Percentiles rank a stretch among this genome's conserved stretches.
Conservation (phyloP, 2,888 invertebrate genomes). For the Agrochola macilenta region DNA sequence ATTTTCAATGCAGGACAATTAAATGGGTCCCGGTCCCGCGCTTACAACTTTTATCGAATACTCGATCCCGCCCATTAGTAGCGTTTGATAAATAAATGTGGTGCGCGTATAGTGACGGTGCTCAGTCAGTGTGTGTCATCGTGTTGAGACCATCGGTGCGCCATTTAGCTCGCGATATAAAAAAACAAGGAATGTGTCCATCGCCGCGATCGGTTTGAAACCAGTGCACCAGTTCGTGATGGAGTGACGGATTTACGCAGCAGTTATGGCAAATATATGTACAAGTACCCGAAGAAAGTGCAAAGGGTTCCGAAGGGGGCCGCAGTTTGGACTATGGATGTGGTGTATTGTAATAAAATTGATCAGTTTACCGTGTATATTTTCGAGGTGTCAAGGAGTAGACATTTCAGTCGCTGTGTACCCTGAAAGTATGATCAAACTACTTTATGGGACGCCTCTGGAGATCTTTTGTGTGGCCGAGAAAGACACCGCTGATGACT, state of each 20-base stretch:
- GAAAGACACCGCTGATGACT: slow-evolving; percentile 81
- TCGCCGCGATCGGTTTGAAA: slow-evolving; percentile 74
- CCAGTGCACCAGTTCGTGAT: slow-evolving; percentile 80
- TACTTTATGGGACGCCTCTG: slow-evolving; percentile 91
- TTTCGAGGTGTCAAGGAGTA: slow-evolving; percentile 79
- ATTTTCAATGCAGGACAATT: slow-evolving; percentile 73
- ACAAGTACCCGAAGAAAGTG: slow-evolving; percentile 78
- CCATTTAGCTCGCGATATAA: slow-evolving; percentile 83
- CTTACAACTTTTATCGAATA: slow-evolving; percentile 65
- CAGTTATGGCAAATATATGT: slow-evolving; percentile 81
- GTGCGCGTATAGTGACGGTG: slow-evolving; percentile 71
- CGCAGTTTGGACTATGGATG: slow-evolving; percentile 81
- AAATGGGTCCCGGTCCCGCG: slow-evolving; percentile 68
- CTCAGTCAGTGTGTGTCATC: slow-evolving; percentile 86
- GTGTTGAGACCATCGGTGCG: slow-evolving; percentile 84
- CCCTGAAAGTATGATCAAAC: slow-evolving; percentile 90
- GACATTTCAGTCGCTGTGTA: slow-evolving; percentile 80
- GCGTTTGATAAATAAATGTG: slow-evolving; percentile 76
- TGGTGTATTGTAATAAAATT: slow-evolving; percentile 82
- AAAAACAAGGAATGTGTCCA: slow-evolving; percentile 84
- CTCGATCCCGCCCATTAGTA: slow-evolving; percentile 65
- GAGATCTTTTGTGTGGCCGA: slow-evolving; percentile 92
- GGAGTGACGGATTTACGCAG: slow-evolving; percentile 78
- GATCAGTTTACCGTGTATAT: slow-evolving; percentile 81
- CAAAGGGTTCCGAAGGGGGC: slow-evolving; percentile 76